Percentiles rank a stretch among this genome's conserved stretches.
These are phyloP conservation scores for Philopotamus ludificatus DNA, from an alignment of 1,140 invertebrate genomes.

Conservation along the genomic window DNA sequence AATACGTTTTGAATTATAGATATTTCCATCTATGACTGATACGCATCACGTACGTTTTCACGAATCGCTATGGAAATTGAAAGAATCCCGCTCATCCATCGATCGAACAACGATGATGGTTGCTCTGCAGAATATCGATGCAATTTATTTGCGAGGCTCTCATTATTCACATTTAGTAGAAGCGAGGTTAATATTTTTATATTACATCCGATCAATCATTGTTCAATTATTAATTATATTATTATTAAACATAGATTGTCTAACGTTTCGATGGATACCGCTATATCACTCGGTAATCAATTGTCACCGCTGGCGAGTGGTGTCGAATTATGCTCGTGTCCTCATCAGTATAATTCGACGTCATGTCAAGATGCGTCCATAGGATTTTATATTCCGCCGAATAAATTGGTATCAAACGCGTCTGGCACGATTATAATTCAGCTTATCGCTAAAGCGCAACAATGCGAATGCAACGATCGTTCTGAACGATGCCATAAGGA, in stretches of 20 bases:
- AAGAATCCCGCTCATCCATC: slow-evolving; percentile 45
- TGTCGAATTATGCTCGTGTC: slow-evolving; percentile 88
- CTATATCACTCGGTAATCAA: slow-evolving; percentile 62
- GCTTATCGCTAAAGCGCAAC: slow-evolving; percentile 76
- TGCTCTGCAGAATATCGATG: slow-evolving; percentile 81
- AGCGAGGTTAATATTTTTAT: slow-evolving; percentile 56
- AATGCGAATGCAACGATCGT: slow-evolving; percentile 81
- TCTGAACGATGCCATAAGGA: slow-evolving; percentile 78
- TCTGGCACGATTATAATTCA: slow-evolving; percentile 66
- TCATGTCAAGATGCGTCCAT: slow-evolving; percentile 86
- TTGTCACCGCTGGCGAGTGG: slow-evolving; percentile 70
- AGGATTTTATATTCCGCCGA: slow-evolving; percentile 68
- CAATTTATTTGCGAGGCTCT: slow-evolving; percentile 75
- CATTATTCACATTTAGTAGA: slow-evolving; percentile 65
- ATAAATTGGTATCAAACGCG: slow-evolving; percentile 43
- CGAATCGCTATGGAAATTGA: slow-evolving; percentile 60
- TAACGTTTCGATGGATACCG: slow-evolving; percentile 82
- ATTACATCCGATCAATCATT: slow-evolving; percentile 35
- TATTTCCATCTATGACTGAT: slow-evolving; percentile 44
- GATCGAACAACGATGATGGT: slow-evolving; percentile 80
- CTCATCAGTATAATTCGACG: slow-evolving; percentile 71
- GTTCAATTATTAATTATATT: slow-evolving; percentile 7
- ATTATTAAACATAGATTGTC: slow-evolving; percentile 58
- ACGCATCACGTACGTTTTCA: slow-evolving; percentile 57
- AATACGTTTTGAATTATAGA: slow-evolving; percentile 40